Evolutionary conservation across 2,113 vertebrate genomes (phyloP), one percentile per base, ranked within the genome.

Genomic region (Cyprichromis sp.): DNA sequence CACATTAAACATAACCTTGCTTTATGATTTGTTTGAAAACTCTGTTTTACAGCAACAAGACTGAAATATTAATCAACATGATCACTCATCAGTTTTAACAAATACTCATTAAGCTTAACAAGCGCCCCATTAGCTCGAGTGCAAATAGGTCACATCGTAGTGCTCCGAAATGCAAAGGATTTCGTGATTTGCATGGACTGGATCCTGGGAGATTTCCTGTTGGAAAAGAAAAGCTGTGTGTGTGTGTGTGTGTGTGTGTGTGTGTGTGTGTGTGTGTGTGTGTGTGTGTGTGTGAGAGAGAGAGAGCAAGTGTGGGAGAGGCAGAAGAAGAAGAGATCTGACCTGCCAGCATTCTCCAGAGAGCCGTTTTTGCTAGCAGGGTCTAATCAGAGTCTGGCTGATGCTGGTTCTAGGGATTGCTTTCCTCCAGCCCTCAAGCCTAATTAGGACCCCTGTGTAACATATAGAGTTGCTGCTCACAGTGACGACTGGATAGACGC

Each of bases 361-460:
- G 96, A 94, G 91, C 87, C 50, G 66, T 87, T 93, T 91, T 93
- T 91, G 83, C 86, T 84, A 31, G 88, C 89, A 89, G 88, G 92
- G 90, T 91, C 92, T 95, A 93, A 95, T 92, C 92, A 94, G 92
- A 93, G 89, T 90, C 88, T 87, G 82, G 93, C 94, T 94, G 89
- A 59, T 91, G 93, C 90, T 91, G 93, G 93, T 94, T 92, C 88
- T 89, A 6, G 52, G 92, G 94, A 90, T 90, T 88, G 89, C 94
- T 90, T 91, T 90, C 92, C 91, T 92, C 80, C 93, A 95, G 89
- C 93, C 94, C 93, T 87, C 81, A 85, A 91, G 94, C 93, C 93
- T 96, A 96, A 96, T 96, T 95, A 95, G 93, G 94, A 94, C 94
- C 93, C 93, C 91, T 94, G 94, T 93, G 95, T 93, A 92, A 94